Evolutionary conservation across 1,140 invertebrate species (phyloP).

Genomic region (Dendrolimus kikuchii): DNA sequence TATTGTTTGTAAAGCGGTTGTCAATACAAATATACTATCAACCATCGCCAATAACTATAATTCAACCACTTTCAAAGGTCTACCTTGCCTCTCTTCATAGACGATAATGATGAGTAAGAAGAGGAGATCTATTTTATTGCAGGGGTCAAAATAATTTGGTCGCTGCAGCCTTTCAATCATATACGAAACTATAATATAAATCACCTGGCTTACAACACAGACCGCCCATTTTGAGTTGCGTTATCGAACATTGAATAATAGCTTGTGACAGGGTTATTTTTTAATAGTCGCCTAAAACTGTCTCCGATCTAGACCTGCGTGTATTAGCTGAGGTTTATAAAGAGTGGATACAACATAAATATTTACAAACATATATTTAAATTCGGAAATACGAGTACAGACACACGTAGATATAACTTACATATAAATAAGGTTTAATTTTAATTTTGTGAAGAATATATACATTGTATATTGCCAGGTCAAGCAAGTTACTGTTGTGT

Average conservation of each 20-base stretch:
- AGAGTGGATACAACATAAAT: too few species aligned
- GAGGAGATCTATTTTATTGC: background rate
- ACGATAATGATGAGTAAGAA: constrained; percentile 3
- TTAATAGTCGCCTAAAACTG: constrained; percentile 57
- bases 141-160: constrained; percentile 22
- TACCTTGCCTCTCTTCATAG: constrained; percentile 5
- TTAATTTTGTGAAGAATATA: too few species aligned
- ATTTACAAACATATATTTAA: too few species aligned
- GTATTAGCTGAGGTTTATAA: background rate
- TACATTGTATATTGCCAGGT: too few species aligned
- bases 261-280: constrained; percentile 57
- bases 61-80: constrained; percentile 17
- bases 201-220: constrained; percentile 47
- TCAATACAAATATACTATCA: constrained; percentile 35
- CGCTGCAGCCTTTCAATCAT: constrained; percentile 23
- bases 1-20: constrained; percentile 38
- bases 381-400: too few species aligned
- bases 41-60: constrained; percentile 30
- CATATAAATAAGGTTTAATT: too few species aligned
- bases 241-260: constrained; percentile 69
- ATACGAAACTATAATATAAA: constrained; percentile 48
- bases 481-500: too few species aligned
- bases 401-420: too few species aligned
- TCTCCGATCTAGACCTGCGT: constrained; percentile 26
- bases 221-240: constrained; percentile 30